phyloP scores from a whole-genome alignment of 2,797 vertebrate genomes.

The Heliangelus exortis region DNA sequence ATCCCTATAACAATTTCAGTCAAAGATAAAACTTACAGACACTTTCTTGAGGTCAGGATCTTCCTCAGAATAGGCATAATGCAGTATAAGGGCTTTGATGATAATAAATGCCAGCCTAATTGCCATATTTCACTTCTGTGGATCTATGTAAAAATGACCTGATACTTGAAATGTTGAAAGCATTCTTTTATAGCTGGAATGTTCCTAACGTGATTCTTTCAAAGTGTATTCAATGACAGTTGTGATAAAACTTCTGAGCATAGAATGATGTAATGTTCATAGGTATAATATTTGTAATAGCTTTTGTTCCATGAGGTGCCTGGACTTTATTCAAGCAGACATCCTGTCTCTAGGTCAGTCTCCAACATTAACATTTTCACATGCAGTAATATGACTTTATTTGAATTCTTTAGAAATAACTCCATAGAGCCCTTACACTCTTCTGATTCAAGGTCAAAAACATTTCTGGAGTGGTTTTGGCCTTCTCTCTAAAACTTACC shows the following conservation, averaged over 20 bases:
- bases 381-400: background rate
- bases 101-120: background rate
- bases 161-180: background rate
- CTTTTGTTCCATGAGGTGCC: background rate
- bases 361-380: background rate
- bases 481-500: background rate
- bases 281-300: background rate
- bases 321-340: background rate
- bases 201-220: background rate
- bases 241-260: background rate
- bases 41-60: background rate
- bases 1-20: background rate
- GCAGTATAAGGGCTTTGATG: background rate
- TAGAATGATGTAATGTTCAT: background rate
- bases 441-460: background rate
- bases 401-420: background rate
- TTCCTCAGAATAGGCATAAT: background rate
- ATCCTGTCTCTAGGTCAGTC: background rate
- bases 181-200: background rate
- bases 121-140: background rate
- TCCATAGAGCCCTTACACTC: background rate
- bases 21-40: background rate
- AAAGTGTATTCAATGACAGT: fast-evolving
- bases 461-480: background rate
- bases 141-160: background rate